A percentile compares a stretch with the other conserved stretches of the same genome.
phyloP scores from a whole-genome alignment of 2,888 invertebrate species.

The Ptycholaimellus sp. region DNA sequence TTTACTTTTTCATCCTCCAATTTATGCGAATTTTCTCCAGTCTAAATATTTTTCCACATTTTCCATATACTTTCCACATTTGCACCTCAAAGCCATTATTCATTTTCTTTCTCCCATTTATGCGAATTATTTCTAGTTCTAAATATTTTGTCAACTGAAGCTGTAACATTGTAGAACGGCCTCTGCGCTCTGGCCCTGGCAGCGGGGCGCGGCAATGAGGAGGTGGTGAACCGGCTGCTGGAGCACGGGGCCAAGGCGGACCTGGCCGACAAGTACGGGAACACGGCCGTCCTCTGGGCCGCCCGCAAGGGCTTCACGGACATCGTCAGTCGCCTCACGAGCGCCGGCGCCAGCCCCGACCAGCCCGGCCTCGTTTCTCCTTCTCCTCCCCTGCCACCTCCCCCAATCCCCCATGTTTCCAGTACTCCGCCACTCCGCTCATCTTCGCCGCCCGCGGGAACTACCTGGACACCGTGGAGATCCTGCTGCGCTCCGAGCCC shows the following conservation, averaged over 20 bases:
- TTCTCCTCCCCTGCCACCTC: conserved; percentile 52
- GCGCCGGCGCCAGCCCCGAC: conserved; percentile 64
- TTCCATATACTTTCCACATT: too few relatives aligned
- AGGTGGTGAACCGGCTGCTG: conserved; percentile 55
- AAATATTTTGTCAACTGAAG: too few relatives aligned
- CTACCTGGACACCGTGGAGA: conserved; percentile 66
- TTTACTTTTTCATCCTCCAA: too few relatives aligned
- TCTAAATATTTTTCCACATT: too few relatives aligned
- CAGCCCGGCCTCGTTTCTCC: conserved; percentile 58
- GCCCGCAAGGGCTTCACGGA: conserved; percentile 63
- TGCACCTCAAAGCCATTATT: too few relatives aligned
- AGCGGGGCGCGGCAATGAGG: conserved; percentile 59
- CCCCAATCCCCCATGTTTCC: conserved; percentile 34
- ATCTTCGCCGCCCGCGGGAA: conserved; percentile 85
- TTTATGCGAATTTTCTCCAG: too few relatives aligned
- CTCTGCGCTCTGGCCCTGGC: conserved; percentile 86
- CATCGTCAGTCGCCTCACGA: conserved; percentile 54
- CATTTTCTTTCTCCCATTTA: too few relatives aligned
- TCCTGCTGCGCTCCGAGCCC: conserved; percentile 73
- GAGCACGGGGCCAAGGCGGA: conserved; percentile 40
- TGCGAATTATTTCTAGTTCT: too few relatives aligned
- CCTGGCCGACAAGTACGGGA: conserved; percentile 25
- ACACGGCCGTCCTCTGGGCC: conserved; percentile 63
- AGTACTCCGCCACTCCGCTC: conserved; percentile 73
- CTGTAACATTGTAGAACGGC: too few relatives aligned